phyloP scores from a whole-genome alignment of 2,797 vertebrate genomes.

The Limosa lapponica region DNA sequence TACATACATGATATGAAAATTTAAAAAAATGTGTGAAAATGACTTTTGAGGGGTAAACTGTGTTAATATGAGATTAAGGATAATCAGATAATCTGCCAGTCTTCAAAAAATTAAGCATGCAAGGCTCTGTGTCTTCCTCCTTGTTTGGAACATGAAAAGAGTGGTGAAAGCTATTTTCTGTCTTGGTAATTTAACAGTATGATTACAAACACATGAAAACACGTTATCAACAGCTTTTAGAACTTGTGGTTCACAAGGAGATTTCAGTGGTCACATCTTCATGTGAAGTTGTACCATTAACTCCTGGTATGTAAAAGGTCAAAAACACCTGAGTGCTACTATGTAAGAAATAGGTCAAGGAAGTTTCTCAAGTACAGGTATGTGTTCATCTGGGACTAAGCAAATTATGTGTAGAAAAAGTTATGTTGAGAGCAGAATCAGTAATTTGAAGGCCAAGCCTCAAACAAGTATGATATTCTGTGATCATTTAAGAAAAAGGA shows the following conservation, averaged over 20 bases:
- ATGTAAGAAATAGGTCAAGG: background rate
- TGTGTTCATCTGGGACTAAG: background rate
- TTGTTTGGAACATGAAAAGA: background rate
- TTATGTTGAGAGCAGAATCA: background rate
- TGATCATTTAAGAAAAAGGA: background rate
- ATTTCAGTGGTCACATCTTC: background rate
- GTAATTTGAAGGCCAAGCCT: background rate
- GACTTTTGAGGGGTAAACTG: background rate
- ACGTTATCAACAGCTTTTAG: background rate
- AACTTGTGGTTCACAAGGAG: background rate
- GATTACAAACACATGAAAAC: background rate
- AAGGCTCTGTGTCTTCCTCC: background rate
- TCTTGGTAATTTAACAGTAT: background rate
- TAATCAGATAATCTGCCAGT: background rate
- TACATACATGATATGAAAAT: background rate
- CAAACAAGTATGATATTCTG: background rate
- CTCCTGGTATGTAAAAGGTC: background rate
- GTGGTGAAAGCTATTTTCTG: background rate
- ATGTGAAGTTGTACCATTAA: background rate
- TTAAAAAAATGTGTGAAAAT: background rate
- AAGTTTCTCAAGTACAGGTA: background rate
- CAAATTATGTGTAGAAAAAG: background rate
- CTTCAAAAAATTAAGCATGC: background rate
- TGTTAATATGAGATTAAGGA: background rate
- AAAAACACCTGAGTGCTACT: background rate